A percentile compares a stretch with the other conserved stretches of the same genome.
phyloP scores from a whole-genome alignment of 2,888 invertebrate genomes.

The Drosophila silvestris region DNA sequence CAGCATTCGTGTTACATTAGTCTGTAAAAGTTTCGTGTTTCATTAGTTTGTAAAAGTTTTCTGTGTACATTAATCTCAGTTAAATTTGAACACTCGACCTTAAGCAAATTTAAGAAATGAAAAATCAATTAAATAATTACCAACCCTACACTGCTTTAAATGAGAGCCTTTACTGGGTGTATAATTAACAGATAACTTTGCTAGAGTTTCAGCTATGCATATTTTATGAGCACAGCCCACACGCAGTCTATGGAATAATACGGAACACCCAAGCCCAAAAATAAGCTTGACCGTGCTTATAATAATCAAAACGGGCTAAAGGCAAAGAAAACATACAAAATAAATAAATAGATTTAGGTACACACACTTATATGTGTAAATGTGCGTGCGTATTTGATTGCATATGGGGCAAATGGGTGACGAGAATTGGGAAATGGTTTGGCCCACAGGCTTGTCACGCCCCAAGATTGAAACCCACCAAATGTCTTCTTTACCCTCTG shows the following conservation, averaged over 20 bases:
- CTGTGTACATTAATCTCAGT: background rate
- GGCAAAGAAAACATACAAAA: slow-evolving; percentile 16
- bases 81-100: background rate
- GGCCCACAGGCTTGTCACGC: slow-evolving; percentile 30
- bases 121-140: slow-evolving; percentile 32
- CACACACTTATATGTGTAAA: slow-evolving; percentile 5
- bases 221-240: slow-evolving; percentile 35
- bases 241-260: slow-evolving; percentile 42
- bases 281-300: slow-evolving; percentile 45
- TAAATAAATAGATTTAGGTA: slow-evolving; percentile 23
- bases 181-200: slow-evolving; percentile 35
- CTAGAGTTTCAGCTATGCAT: slow-evolving; percentile 37
- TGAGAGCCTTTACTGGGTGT: background rate
- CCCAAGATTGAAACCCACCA: slow-evolving; percentile 28
- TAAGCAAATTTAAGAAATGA: background rate
- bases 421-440: slow-evolving; percentile 4
- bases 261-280: slow-evolving; percentile 21
- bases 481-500: background rate
- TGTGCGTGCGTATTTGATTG: slow-evolving; percentile 24
- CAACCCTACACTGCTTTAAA: background rate
- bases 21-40: no score
- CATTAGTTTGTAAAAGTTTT: background rate
- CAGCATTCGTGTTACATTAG: no score
- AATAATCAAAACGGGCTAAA: slow-evolving; percentile 30
- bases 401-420: slow-evolving; percentile 3